Evolutionary conservation across 2,113 vertebrate species (phyloP).

Genomic region (Pseudopodoces humilis): DNA sequence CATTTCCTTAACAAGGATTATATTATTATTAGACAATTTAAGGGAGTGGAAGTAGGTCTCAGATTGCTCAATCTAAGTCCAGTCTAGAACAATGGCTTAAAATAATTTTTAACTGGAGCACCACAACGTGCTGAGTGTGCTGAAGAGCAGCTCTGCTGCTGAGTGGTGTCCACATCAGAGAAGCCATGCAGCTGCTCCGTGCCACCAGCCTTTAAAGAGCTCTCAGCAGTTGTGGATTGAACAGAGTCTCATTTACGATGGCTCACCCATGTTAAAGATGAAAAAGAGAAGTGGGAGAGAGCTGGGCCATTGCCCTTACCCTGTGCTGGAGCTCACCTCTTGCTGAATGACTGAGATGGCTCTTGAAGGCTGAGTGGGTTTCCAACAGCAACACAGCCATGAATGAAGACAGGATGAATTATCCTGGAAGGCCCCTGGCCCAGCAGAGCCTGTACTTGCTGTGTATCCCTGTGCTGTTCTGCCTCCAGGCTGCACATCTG

Average conservation of each 20-base stretch:
- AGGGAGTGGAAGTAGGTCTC: not conserved
- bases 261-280: not conserved
- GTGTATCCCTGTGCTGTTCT: not conserved
- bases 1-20: conserved; percentile 1
- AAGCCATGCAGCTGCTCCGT: not conserved
- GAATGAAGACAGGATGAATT: not conserved
- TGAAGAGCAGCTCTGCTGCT: not conserved
- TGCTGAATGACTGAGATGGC: not conserved
- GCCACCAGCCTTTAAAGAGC: not conserved
- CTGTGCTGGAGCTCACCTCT: not conserved
- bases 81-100: not conserved
- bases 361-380: not conserved
- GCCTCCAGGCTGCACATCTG: not conserved
- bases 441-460: not conserved
- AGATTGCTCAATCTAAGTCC: not conserved
- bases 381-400: not conserved
- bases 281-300: not conserved
- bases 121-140: not conserved
- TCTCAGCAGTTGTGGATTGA: not conserved
- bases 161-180: not conserved
- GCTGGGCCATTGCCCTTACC: not conserved
- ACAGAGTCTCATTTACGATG: not conserved
- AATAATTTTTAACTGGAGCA: not conserved
- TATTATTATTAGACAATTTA: not conserved
- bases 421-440: not conserved